A percentile compares a stretch with the other conserved stretches of the same genome.
Conservation (phyloP, 2,797 vertebrate species). For the Oryzias sinensis region DNA sequence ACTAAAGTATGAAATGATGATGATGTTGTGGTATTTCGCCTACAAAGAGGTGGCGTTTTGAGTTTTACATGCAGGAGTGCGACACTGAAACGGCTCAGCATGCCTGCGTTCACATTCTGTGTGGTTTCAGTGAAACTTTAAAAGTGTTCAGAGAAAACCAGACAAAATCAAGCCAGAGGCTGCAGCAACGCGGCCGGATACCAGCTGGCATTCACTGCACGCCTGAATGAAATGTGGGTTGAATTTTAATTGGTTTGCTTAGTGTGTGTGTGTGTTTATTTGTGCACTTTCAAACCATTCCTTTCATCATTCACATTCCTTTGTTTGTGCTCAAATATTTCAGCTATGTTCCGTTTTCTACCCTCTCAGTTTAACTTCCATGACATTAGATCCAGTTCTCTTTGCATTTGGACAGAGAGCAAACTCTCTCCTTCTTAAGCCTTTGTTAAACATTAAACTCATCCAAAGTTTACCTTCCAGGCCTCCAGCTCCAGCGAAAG, state of each 20-base stretch:
- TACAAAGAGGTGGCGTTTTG: too few relatives aligned
- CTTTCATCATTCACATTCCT: too few relatives aligned
- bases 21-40: too few relatives aligned
- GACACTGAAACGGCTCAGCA: too few relatives aligned
- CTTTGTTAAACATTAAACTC: constrained; percentile 6
- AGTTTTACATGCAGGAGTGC: too few relatives aligned
- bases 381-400: neutral
- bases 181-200: constrained; percentile 22
- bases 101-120: too few relatives aligned
- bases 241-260: constrained; percentile 22
- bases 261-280: neutral
- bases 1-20: too few relatives aligned
- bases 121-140: constrained; percentile 10
- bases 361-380: constrained; percentile 1
- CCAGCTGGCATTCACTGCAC: constrained; percentile 26
- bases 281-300: too few relatives aligned
- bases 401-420: neutral
- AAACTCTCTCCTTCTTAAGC: neutral
- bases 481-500: constrained; percentile 83
- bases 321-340: too few relatives aligned
- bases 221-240: constrained; percentile 3
- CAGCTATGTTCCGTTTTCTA: neutral
- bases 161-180: constrained; percentile 27
- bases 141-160: constrained; percentile 15
- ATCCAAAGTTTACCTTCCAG: constrained; percentile 78